Evolutionary conservation across 2,113 vertebrate genomes (phyloP), one percentile per base, ranked within the genome.

Genomic region (Bubalus kerabau): DNA sequence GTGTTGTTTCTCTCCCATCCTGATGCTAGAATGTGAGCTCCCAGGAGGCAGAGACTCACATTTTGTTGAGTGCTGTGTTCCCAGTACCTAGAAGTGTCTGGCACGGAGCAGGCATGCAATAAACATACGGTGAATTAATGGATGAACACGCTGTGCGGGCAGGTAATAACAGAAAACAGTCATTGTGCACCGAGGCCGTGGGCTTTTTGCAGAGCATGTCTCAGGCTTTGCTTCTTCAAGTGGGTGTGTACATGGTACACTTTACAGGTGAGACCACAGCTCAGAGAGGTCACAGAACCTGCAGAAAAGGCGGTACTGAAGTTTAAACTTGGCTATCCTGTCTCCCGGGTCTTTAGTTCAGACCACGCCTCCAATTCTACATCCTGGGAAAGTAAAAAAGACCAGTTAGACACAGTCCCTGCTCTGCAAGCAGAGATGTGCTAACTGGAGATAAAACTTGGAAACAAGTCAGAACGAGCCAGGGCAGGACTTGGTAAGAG

Each of bases 111-210:
- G 6, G 32, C 59, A 48, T n/a, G 54, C 40, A 82, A 23, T 15
- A 90, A 87, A 17, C 32, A 8, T 0, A 24, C 1, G 28, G 9
- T 83, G 62, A 85, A 14, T 54, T 46, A 46, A 23, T 30, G 24
- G 83, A 56, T 12, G 16, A 74, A 86, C 64, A 84, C 57, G 4
- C 40, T 6, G 2, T 40, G 60, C 54, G 52, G n/a, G 64, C 1
- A 86, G 21, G 40, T 10, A 11, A 8, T 5, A 3, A 23, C 2
- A 48, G 91, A n/a, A 30, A 84, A 19, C 23, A 76, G 2, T 14
- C 3, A 15, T 16, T 40, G 24, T 40, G 11, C 14, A 16, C 21
- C 28, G 13, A 36, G 17, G 2, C 1, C 4, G 46, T 11, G 32
- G 71, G 40, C 74, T 30, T 48, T 15, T 9, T 23, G 60, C 24